phyloP scores from a whole-genome alignment of 2,888 invertebrate genomes.

The Aleiodes alternator region DNA sequence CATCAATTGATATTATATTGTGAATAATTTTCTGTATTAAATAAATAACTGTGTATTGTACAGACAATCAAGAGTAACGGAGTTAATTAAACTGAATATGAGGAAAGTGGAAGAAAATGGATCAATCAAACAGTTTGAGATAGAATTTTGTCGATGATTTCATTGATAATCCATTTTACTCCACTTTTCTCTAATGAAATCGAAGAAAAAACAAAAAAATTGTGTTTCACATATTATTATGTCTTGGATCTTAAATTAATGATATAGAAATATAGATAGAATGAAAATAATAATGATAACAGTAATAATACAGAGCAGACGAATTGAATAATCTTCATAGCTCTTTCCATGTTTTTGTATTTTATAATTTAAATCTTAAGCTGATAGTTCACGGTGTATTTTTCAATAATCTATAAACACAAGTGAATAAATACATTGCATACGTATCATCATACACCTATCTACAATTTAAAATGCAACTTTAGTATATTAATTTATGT shows the following conservation, averaged over 20 bases:
- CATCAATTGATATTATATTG: conserved; percentile 2
- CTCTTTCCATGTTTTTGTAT: background rate
- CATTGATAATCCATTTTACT: too few species aligned
- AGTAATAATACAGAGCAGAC: background rate
- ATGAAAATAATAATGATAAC: too few species aligned
- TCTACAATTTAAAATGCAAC: conserved; percentile 52
- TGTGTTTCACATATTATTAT: too few species aligned
- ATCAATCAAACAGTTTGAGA: background rate
- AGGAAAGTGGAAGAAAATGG: background rate
- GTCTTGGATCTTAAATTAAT: too few species aligned
- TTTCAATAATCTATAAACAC: conserved; percentile 9
- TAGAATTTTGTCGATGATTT: too few species aligned
- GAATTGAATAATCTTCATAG: background rate
- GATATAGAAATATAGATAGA: too few species aligned
- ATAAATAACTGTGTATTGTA: conserved; percentile 21
- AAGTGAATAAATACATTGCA: conserved; percentile 23
- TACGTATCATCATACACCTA: conserved; percentile 54
- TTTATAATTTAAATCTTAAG: background rate
- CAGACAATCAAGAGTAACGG: background rate
- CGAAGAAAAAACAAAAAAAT: too few species aligned
- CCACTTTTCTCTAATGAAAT: too few species aligned
- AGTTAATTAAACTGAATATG: background rate
- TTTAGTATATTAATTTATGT: conserved; percentile 55
- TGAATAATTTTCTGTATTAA: background rate
- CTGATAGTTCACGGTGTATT: background rate